phyloP scores from a whole-genome alignment of 2,888 invertebrate genomes.

The Hemistola chrysoprasaria region DNA sequence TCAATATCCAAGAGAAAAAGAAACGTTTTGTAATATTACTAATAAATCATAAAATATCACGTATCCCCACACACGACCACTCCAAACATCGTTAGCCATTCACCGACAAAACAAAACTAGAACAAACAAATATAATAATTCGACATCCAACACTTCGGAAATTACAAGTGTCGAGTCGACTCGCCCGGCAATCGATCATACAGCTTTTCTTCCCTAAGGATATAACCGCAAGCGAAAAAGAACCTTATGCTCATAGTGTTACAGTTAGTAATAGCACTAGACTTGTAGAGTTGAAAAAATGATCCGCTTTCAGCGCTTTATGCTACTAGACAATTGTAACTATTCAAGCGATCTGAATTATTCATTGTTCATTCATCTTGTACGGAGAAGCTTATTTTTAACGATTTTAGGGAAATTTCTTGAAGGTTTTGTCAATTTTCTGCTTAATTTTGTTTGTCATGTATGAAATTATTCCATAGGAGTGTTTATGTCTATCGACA shows the following conservation, averaged over 20 bases:
- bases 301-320: slow-evolving; percentile 21
- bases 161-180: slow-evolving; percentile 44
- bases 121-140: slow-evolving; percentile 39
- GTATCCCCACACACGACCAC: too few relatives aligned
- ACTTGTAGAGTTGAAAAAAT: slow-evolving; percentile 19
- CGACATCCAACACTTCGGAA: slow-evolving; percentile 39
- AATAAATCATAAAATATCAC: too few relatives aligned
- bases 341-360: slow-evolving; percentile 16
- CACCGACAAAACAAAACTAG: slow-evolving; percentile 26
- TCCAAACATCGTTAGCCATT: too few relatives aligned
- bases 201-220: slow-evolving; percentile 19
- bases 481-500: too few relatives aligned
- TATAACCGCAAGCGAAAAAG: slow-evolving; percentile 6
- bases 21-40: too few relatives aligned
- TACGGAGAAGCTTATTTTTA: slow-evolving; percentile 13
- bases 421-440: too few relatives aligned
- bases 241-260: slow-evolving; percentile 15
- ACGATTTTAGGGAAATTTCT: slow-evolving; percentile 14
- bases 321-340: slow-evolving; percentile 15
- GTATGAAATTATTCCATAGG: too few relatives aligned
- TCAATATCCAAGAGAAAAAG: too few relatives aligned
- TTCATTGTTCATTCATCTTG: slow-evolving; percentile 19
- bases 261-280: slow-evolving; percentile 4
- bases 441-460: too few relatives aligned
- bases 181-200: slow-evolving; percentile 43